Evolutionary conservation across 2,888 invertebrate genomes (phyloP).

Genomic region (Trichogramma evanescens): DNA sequence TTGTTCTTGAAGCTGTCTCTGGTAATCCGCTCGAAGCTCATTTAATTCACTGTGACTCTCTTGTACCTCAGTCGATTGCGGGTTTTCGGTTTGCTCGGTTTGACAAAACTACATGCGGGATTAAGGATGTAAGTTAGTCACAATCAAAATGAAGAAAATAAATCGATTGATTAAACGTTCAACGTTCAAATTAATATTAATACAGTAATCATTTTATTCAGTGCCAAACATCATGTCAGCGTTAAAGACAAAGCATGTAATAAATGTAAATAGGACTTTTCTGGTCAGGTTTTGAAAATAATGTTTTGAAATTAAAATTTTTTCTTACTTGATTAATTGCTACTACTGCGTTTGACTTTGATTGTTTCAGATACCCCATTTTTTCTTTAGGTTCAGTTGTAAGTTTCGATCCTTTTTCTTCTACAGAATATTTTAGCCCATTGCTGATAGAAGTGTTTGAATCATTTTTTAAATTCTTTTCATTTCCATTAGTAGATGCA

Average conservation of each 20-base stretch:
- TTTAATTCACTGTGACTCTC: conserved; percentile 31
- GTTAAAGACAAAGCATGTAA: too few relatives aligned
- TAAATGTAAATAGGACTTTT: too few relatives aligned
- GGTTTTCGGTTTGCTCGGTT: conserved; percentile 39
- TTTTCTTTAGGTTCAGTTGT: conserved; percentile 26
- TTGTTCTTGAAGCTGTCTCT: conserved; percentile 53
- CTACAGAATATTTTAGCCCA: conserved; percentile 10
- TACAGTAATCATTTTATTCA: too few relatives aligned
- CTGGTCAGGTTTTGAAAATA: too few relatives aligned
- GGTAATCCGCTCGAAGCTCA: conserved; percentile 39
- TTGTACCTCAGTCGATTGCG: conserved; percentile 26
- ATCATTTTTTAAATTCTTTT: conserved; percentile 19
- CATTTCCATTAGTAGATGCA: conserved; percentile 13
- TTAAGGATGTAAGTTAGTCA: conserved; percentile 23
- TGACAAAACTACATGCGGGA: conserved; percentile 39
- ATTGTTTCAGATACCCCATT: conserved; percentile 23
- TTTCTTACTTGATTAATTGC: too few relatives aligned
- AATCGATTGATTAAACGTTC: neutral
- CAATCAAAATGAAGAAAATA: conserved; percentile 28
- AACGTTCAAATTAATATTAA: neutral
- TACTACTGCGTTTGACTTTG: too few relatives aligned
- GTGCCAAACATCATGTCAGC: too few relatives aligned
- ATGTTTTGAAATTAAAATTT: too few relatives aligned
- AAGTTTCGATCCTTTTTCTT: conserved; percentile 17
- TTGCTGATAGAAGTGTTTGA: neutral